Conservation (phyloP, 2,113 vertebrate species). For the Eclectus roratus region DNA sequence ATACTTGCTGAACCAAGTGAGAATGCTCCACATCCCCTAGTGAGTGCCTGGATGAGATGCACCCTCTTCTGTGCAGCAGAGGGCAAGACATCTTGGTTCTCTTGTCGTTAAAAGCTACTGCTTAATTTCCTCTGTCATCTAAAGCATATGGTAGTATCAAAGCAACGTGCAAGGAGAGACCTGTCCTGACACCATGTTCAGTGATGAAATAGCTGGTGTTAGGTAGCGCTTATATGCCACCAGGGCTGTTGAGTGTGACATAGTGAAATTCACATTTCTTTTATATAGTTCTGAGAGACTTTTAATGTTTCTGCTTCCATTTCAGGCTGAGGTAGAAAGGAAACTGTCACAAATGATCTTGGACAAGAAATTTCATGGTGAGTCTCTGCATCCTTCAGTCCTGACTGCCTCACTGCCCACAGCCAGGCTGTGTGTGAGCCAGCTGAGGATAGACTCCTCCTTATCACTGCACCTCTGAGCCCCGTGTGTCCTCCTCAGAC, state of each 20-base stretch:
- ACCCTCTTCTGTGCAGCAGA: background rate
- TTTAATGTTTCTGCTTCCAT: slow-evolving; percentile 57
- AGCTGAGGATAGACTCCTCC: background rate
- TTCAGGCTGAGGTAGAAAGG: slow-evolving; percentile 94
- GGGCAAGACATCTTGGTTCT: background rate
- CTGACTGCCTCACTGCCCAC: background rate
- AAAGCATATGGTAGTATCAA: background rate
- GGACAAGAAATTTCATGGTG: slow-evolving; percentile 98
- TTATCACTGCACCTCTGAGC: background rate
- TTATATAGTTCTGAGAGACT: background rate
- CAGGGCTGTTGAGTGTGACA: background rate
- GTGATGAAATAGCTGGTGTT: background rate
- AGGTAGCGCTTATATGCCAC: background rate
- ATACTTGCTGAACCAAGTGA: background rate
- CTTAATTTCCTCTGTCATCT: background rate
- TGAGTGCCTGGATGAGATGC: rapidly evolving
- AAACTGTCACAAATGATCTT: slow-evolving; percentile 99
- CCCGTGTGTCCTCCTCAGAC: background rate
- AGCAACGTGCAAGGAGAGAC: background rate
- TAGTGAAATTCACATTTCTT: background rate
- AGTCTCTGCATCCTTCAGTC: slow-evolving; percentile 20
- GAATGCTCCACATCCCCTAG: background rate
- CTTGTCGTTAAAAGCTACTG: background rate
- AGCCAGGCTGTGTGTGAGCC: rapidly evolving
- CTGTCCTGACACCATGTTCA: rapidly evolving